Evolutionary conservation across 2,797 vertebrate species (phyloP).

Genomic region (Clarias laeviceps): DNA sequence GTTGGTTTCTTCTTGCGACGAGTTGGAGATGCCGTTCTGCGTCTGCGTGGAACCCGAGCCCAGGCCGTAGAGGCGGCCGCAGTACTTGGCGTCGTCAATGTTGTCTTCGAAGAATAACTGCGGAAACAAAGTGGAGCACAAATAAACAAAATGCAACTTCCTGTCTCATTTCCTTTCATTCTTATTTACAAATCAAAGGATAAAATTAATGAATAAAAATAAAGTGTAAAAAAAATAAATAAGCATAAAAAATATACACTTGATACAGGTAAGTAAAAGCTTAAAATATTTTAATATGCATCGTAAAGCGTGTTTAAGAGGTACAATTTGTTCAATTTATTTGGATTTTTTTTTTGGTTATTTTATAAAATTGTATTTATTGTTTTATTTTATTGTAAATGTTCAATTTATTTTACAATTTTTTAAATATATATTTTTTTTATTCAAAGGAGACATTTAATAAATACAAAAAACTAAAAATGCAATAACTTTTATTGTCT

Average conservation of each 20-base stretch:
- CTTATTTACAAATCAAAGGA: too few species aligned
- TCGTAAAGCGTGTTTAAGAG: neutral
- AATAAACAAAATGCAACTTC: too few species aligned
- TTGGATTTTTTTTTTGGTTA: too few species aligned
- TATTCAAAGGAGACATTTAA: too few species aligned
- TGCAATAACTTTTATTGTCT: too few species aligned
- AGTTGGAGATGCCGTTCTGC: slow-evolving; percentile 85
- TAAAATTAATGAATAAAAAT: neutral
- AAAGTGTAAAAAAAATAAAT: neutral
- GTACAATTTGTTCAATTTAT: neutral
- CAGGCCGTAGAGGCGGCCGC: slow-evolving; percentile 93
- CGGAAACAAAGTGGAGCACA: neutral
- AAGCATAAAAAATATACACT: neutral
- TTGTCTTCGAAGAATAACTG: slow-evolving; percentile 99
- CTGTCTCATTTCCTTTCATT: too few species aligned
- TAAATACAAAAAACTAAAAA: too few species aligned
- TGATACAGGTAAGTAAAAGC: neutral
- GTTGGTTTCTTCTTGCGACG: slow-evolving; percentile 77
- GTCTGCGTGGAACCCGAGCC: slow-evolving; percentile 92
- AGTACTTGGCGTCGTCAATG: slow-evolving; percentile 98
- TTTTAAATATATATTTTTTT: too few species aligned
- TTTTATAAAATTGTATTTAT: neutral
- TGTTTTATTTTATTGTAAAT: neutral
- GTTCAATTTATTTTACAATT: neutral
- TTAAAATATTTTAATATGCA: neutral